Evolutionary conservation across 2,797 vertebrate species (phyloP), one percentile per base, ranked within the genome.

Genomic region (Fringilla coelebs): DNA sequence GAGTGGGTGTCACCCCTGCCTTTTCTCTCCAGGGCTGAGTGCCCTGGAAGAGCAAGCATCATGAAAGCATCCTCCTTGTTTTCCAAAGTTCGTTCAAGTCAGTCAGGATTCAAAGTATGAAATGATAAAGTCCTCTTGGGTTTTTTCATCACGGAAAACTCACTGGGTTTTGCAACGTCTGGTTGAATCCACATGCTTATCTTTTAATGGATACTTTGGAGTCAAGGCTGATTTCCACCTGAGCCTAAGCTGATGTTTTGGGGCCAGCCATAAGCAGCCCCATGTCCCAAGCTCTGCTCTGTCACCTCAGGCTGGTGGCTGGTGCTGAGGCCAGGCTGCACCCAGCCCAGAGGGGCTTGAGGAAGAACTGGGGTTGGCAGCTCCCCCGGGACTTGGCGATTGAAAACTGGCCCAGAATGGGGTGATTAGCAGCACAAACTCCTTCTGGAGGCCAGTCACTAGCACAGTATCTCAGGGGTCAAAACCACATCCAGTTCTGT

Each of bases 1-100:
- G 31, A 81, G 18, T 7, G 10, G 11, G 9, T 34, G 34, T n/a
- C 11, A 5, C 2, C 0, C 55, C 24, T 62, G n/a, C 29, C 18
- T 54, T 71, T 67, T 71, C 54, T 51, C 10, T 51, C 26, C 26
- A 22, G 12, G 10, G 49, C n/a, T 6, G 5, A 49, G 20, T 31
- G 29, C 43, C 19, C n/a, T 5, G 3, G 20, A 38, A 52, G 9
- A 54, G 18, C 0, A 1, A 75, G 26, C 11, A 9, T 11, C 48
- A 62, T 54, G 57, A 49, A 45, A 9, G 38, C 12, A 21, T 34
- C n/a, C 16, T 68, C 48, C 26, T 40, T 24, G 14, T 63, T 75
- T 75, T 34, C 24, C n/a, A 72, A 54, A 85, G n/a, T n/a, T n/a
- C n/a, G n/a, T n/a, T n/a, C n/a, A n/a, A n/a, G n/a, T n/a, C n/a